Evolutionary conservation across 2,888 invertebrate genomes (phyloP).

Genomic region (Latrodectus hesperus): DNA sequence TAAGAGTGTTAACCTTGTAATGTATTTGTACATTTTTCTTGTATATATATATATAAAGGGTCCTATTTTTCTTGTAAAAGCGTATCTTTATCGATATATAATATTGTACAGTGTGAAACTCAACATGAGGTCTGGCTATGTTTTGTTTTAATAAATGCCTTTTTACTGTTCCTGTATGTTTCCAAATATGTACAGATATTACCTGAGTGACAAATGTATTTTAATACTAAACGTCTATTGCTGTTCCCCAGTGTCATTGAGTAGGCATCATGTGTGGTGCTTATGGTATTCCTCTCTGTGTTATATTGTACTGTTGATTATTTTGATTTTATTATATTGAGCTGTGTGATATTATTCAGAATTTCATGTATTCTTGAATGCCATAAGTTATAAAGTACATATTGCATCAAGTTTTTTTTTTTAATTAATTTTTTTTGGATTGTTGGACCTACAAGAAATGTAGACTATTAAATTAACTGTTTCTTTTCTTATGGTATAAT

Average conservation of each 20-base stretch:
- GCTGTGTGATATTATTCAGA: slow-evolving; percentile 50
- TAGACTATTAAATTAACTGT: slow-evolving; percentile 68
- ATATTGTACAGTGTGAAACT: slow-evolving; percentile 63
- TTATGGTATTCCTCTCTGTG: slow-evolving; percentile 50
- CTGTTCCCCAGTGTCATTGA: slow-evolving; percentile 59
- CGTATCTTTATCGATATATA: slow-evolving; percentile 61
- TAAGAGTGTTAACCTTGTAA: slow-evolving; percentile 62
- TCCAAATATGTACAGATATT: slow-evolving; percentile 67
- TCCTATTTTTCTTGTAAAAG: slow-evolving; percentile 69
- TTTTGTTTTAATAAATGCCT: slow-evolving; percentile 69
- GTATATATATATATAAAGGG: slow-evolving; percentile 68
- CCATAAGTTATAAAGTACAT: slow-evolving; percentile 59
- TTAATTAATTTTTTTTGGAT: slow-evolving; percentile 66
- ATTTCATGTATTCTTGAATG: slow-evolving; percentile 53
- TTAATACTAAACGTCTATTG: slow-evolving; percentile 68
- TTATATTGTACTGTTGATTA: slow-evolving; percentile 34
- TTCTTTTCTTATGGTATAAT: slow-evolving; percentile 30
- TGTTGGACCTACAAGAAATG: slow-evolving; percentile 65
- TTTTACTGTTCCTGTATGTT: slow-evolving; percentile 69
- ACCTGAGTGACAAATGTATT: slow-evolving; percentile 69
- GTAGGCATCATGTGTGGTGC: slow-evolving; percentile 41
- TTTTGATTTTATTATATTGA: slow-evolving; percentile 37
- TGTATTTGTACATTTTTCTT: slow-evolving; percentile 66
- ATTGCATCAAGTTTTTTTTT: slow-evolving; percentile 31
- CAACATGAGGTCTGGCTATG: slow-evolving; percentile 41